phyloP scores from a whole-genome alignment of 1,140 invertebrate species.

The Reticulitermes speratus region DNA sequence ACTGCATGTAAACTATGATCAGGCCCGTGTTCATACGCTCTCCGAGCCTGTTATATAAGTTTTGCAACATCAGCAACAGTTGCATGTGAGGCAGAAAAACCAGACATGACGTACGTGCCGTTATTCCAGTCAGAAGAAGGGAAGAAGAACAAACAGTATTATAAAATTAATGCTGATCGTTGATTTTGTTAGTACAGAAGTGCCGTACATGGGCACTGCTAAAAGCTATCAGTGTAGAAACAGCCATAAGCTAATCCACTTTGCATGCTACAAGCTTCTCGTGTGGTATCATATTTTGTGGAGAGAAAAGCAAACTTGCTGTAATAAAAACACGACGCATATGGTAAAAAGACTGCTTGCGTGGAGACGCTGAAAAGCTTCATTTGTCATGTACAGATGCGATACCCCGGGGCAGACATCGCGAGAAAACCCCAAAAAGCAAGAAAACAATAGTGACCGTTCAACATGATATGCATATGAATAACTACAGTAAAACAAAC shows the following conservation, averaged over 20 bases:
- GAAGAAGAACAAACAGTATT: not conserved
- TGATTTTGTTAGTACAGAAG: not conserved
- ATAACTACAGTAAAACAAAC: not conserved
- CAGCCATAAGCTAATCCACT: not conserved
- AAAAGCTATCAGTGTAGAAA: not conserved
- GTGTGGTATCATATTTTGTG: not conserved
- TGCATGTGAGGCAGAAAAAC: not conserved
- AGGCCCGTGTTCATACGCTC: not conserved
- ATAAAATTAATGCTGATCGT: not conserved
- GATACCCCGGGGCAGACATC: not conserved
- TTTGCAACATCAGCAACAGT: not conserved
- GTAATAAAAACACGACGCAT: not conserved
- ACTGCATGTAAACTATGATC: no score
- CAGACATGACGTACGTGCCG: not conserved
- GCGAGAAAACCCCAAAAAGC: not conserved
- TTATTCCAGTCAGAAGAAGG: not conserved
- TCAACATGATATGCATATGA: not conserved
- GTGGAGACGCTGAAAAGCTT: not conserved
- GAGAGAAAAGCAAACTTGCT: not conserved
- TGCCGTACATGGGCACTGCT: not conserved
- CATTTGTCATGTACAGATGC: not conserved
- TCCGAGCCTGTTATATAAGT: not conserved
- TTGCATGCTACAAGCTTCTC: not conserved
- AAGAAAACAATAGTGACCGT: not conserved
- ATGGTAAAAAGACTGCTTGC: not conserved